A percentile compares a stretch with the other conserved stretches of the same genome.
Evolutionary conservation across 1,140 invertebrate species (phyloP).

Genomic region (Penaeus japonicus): DNA sequence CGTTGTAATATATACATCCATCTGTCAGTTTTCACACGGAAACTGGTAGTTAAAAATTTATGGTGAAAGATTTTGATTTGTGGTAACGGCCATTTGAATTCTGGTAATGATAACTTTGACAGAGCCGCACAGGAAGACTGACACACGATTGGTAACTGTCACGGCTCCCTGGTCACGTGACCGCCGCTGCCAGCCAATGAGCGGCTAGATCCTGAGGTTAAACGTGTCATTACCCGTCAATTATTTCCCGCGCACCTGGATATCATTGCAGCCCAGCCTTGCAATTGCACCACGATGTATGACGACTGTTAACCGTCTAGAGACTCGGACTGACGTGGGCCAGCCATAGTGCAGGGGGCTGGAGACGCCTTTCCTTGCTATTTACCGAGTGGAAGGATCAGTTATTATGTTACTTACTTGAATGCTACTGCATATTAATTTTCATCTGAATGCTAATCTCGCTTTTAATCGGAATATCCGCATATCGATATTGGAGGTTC

Average conservation of each 20-base stretch:
- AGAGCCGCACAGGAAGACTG: constrained; percentile 35
- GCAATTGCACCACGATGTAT: constrained; percentile 45
- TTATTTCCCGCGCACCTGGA: constrained; percentile 46
- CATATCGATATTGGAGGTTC: too few relatives aligned
- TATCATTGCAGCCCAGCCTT: constrained; percentile 52
- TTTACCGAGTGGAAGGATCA: too few relatives aligned
- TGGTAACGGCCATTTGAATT: constrained; percentile 31
- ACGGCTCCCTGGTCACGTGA: constrained; percentile 48
- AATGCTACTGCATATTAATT: too few relatives aligned
- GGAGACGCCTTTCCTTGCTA: too few relatives aligned
- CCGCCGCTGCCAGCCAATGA: constrained; percentile 40
- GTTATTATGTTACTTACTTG: too few relatives aligned
- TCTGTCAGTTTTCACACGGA: not conserved
- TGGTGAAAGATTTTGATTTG: constrained; percentile 19
- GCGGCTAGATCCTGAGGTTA: constrained; percentile 23
- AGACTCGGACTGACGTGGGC: constrained; percentile 26
- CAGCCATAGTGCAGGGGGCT: too few relatives aligned
- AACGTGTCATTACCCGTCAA: constrained; percentile 52
- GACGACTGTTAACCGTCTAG: constrained; percentile 31
- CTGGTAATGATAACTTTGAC: constrained; percentile 27
- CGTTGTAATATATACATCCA: not conserved
- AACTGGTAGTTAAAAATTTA: constrained; percentile 1
- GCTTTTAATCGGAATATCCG: too few relatives aligned
- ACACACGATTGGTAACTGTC: constrained; percentile 51
- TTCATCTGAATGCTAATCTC: too few relatives aligned